A percentile compares a stretch with the other conserved stretches of the same genome.
Conservation (phyloP, 2,888 invertebrate genomes). For the Leptopterna dolabrata region DNA sequence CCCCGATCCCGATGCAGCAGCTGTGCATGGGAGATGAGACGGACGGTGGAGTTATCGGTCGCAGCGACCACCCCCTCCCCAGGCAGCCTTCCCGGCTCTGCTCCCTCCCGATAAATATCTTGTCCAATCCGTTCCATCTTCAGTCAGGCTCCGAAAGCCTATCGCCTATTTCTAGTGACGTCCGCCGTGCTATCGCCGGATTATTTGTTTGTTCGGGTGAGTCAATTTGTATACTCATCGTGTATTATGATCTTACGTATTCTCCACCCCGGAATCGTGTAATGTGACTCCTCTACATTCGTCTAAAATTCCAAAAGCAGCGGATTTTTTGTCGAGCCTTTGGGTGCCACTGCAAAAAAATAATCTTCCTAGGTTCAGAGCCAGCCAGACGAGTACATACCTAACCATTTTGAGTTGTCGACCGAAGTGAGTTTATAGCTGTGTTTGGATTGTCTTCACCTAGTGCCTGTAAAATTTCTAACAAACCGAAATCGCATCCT, state of each 20-base stretch:
- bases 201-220: neutral
- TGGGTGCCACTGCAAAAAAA: neutral
- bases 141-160: neutral
- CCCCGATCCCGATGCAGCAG: too few species aligned
- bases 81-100: neutral
- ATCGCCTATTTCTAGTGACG: neutral
- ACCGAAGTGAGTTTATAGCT: neutral
- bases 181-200: neutral
- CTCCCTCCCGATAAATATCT: neutral
- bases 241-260: neutral
- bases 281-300: neutral
- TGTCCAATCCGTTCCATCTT: conserved; percentile 3
- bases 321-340: neutral
- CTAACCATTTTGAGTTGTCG: neutral
- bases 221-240: neutral
- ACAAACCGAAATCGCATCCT: too few species aligned
- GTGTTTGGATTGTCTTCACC: neutral
- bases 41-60: neutral
- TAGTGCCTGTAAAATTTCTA: too few species aligned
- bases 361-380: neutral
- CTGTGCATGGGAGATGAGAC: too few species aligned
- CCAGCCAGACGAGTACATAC: neutral
- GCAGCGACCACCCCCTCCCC: neutral
- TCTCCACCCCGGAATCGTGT: neutral
- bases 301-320: neutral